Base-by-base conservation (phyloP, 1,140 invertebrate species). In the Aphelenchoides avenae region DNA sequence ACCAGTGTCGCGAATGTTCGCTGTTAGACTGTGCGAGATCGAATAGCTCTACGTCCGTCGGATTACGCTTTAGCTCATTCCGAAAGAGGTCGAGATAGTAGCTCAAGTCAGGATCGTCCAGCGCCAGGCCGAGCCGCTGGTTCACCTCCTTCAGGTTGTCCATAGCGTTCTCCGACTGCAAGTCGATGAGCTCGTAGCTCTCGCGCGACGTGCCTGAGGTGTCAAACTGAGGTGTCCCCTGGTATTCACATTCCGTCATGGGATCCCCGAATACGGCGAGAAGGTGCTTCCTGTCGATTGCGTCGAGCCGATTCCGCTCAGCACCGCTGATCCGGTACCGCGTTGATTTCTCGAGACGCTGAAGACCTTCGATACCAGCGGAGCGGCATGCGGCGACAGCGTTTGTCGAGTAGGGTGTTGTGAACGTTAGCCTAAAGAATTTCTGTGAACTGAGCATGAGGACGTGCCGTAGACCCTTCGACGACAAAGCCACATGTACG, bases 1-100 rank as follows among this genome's bases (percentile, higher is more conserved):
- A 82, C 82, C 81, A 82, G 66, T 82, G 82, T 5, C 82, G 71
- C 64, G 79, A 79, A 65, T 82, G 81, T 61, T 82, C 81, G 69
- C 80, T 81, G 52, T 97, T 97, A 15, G 90, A 93, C 79, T 98
- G 93, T n/a, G 93, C 92, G 44, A 96, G 83, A 82, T 97, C 93
- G 81, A 96, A 95, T 67, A 92, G 87, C 78, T 98, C 93, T 0
- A 96, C 91, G 77, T 88, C 94, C 0, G 92, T 97, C 13, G 93
- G 92, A 81, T 97, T 93, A 40, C 91, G 82, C 36, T 55, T 61
- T 1, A 69, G 26, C 42, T 60, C 49, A 41, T 72, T 54, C 18
- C 85, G 81, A 57, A 81, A 82, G 42, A 81, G 52, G 13, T 80
- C 60, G 5, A 78, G 76, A 60, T 82, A 81, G 64, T 79, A 82